phyloP scores from a whole-genome alignment of 2,888 invertebrate genomes.

The Halictus quadricinctus region DNA sequence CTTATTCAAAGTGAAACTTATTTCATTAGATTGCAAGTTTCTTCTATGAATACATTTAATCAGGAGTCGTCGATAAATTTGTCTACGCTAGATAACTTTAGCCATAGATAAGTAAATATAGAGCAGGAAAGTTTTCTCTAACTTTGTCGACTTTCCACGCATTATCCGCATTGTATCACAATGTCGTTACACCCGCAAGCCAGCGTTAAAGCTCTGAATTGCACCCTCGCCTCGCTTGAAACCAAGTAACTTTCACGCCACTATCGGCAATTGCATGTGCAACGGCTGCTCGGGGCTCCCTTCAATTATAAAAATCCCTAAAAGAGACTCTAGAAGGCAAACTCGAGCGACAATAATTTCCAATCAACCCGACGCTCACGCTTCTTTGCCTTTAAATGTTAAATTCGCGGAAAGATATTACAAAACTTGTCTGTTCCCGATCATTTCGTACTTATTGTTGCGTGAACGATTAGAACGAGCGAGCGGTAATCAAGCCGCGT shows the following conservation, averaged over 20 bases:
- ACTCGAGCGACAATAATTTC: background rate
- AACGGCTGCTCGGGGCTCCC: background rate
- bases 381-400: background rate
- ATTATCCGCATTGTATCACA: background rate
- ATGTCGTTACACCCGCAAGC: background rate
- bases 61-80: no score
- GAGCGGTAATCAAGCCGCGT: slow-evolving; percentile 6
- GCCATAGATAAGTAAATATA: background rate
- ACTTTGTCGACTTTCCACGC: background rate
- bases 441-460: background rate
- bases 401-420: background rate
- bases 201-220: background rate
- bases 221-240: background rate
- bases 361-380: slow-evolving; percentile 6
- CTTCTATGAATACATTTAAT: no score
- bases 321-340: background rate
- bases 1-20: no score
- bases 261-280: background rate
- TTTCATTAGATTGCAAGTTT: no score
- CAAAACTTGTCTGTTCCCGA: background rate
- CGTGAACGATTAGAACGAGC: background rate
- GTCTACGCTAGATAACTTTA: no score
- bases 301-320: background rate
- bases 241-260: background rate
- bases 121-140: no score